These are phyloP conservation scores for Erebia ligea DNA, from an alignment of 2,888 invertebrate genomes.

Conservation along the genomic window DNA sequence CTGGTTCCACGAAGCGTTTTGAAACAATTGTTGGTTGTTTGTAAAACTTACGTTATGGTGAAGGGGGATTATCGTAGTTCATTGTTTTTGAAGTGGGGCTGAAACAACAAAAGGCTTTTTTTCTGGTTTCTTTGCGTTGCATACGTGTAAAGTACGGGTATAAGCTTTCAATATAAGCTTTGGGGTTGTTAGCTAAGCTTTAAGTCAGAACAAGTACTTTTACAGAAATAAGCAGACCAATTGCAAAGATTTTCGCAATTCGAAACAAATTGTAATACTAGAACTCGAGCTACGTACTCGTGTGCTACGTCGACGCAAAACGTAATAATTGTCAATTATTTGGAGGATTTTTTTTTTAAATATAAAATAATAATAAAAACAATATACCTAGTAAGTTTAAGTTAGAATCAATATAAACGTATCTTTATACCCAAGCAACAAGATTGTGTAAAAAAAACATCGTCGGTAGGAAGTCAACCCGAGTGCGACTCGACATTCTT, in stretches of 20 bases:
- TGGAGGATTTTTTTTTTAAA: not conserved
- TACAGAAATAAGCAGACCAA: too few species aligned
- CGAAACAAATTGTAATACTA: too few species aligned
- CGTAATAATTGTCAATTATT: too few species aligned
- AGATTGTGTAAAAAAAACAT: conserved; percentile 83
- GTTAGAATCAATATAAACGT: conserved; percentile 54
- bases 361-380: not conserved
- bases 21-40: conserved; percentile 62
- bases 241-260: too few species aligned
- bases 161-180: not conserved
- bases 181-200: too few species aligned
- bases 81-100: conserved; percentile 37
- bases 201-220: too few species aligned
- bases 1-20: conserved; percentile 47
- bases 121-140: not conserved
- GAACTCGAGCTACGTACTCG: too few species aligned
- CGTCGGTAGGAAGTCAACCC: conserved; percentile 82
- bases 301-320: too few species aligned
- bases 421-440: conserved; percentile 75
- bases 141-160: not conserved
- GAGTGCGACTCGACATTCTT: conserved; percentile 62
- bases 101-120: conserved; percentile 22
- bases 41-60: conserved; percentile 35
- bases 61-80: conserved; percentile 39
- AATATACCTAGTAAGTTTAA: conserved; percentile 18